Evolutionary conservation across 2,888 invertebrate genomes (phyloP), one percentile per base, ranked within the genome.

Genomic region (Drosophila multiciliata): DNA sequence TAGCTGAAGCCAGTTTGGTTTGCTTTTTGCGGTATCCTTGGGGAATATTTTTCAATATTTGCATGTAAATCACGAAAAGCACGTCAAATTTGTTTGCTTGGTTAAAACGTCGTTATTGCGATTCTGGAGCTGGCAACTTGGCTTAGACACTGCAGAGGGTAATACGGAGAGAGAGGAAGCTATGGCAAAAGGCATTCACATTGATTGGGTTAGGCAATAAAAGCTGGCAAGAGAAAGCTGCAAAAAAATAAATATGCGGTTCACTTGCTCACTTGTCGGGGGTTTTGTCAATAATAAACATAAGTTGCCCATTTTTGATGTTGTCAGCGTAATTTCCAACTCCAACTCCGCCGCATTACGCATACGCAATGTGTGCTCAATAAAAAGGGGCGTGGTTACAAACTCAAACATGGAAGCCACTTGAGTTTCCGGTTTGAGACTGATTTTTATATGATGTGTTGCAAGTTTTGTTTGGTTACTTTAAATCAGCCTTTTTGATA

Each of bases 61-160:
- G 90, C 91, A 91, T 91, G 89, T 83, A 90, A 91, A 91, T 91
- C 91, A 91, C 90, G 89, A 86, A 90, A 89, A 86, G 89, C 90
- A 90, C 90, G 90, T 90, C 89, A 89, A 89, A 90, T 89, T 88
- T 88, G 89, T 89, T 88, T 89, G 83, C 86, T 89, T 89, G 86
- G 87, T 87, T 88, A 85, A 87, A 85, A 87, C 85, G 83, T 85
- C 85, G 85, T 85, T 85, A 87, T 85, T 85, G 87, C 87, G 81
- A 84, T 73, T 80, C 73, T 78, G 68, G 67, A 58, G 68, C 60
- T 52, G 40, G 59, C 35, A 53, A 59, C 65, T 59, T 53, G 38
- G 29, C 52, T 12, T 23, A 54, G 38, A 38, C 53, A 36, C 50
- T 26, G 20, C 60, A 60, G 11, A 17, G 23, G 11, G 26, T 17